Conservation (phyloP, 2,113 vertebrate species). For the Smithornis capensis region DNA sequence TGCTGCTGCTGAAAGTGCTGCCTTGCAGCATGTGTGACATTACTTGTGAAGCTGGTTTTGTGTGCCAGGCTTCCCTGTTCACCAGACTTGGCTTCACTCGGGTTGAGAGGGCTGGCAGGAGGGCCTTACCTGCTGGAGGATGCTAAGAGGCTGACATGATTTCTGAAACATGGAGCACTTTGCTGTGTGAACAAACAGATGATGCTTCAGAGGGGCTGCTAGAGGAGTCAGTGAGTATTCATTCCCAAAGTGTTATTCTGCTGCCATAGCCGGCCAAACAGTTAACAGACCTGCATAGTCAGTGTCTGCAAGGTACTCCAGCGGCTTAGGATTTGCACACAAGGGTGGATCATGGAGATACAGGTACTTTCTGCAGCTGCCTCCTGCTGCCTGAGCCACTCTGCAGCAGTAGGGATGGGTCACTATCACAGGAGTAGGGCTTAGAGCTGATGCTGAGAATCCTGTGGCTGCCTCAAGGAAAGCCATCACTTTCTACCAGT, state of each 20-base stretch:
- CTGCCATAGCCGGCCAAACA: neutral
- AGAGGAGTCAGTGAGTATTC: neutral
- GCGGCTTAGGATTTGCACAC: neutral
- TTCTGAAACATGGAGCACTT: neutral
- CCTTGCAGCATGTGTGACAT: neutral
- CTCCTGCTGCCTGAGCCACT: neutral
- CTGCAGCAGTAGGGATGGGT: neutral
- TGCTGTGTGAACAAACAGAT: neutral
- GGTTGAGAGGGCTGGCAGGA: neutral
- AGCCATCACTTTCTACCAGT: neutral
- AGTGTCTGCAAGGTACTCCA: fast-evolving
- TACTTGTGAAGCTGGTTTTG: neutral
- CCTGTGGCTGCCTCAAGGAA: neutral
- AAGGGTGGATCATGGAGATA: neutral
- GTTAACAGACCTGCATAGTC: neutral
- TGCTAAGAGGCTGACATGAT: neutral
- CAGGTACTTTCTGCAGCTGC: neutral
- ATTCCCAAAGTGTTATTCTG: neutral
- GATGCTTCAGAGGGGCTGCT: neutral
- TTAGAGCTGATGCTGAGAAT: neutral
- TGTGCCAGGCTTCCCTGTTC: neutral
- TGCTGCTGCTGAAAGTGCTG: neutral
- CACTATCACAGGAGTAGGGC: neutral
- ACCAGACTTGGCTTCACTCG: neutral
- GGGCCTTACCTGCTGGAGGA: neutral